A percentile compares a stretch with the other conserved stretches of the same genome.
Conservation (phyloP, 23 tunicate species). For the Diplosoma virens region DNA sequence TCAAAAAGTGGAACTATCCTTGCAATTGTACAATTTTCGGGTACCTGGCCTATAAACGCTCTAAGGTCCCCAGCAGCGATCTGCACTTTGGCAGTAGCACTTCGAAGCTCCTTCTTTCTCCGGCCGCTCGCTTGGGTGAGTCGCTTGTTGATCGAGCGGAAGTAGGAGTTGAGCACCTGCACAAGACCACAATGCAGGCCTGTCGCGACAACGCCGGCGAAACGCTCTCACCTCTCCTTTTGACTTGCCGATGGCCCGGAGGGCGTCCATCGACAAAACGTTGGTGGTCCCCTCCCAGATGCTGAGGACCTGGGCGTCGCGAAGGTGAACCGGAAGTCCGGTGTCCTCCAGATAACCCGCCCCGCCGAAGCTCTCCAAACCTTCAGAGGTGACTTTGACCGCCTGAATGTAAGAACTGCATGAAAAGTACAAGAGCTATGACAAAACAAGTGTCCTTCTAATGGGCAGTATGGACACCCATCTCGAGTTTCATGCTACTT, state of each 20-base stretch:
- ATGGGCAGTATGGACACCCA: too few species aligned
- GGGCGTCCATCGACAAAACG: conserved; percentile 67
- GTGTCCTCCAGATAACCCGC: conserved; percentile 95
- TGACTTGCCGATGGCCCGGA: conserved; percentile 78
- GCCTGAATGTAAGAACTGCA: too few species aligned
- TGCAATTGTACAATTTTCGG: too few species aligned
- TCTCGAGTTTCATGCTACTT: too few species aligned
- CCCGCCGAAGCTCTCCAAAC: conserved; percentile 93
- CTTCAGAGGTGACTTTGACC: conserved; percentile 66
- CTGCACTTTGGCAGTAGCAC: conserved; percentile 50
- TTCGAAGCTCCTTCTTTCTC: conserved; percentile 30
- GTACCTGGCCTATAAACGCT: conserved; percentile 61
- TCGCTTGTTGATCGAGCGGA: conserved; percentile 27
- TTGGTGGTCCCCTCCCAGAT: conserved; percentile 99
- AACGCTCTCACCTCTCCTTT: conserved; percentile 55
- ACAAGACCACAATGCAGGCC: too few species aligned
- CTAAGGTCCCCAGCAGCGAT: conserved; percentile 71
- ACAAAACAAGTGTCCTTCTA: too few species aligned
- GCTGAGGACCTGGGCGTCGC: conserved; percentile 90
- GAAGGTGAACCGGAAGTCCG: conserved; percentile 65
- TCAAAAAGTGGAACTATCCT: too few species aligned
- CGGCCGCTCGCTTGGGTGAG: conserved; percentile 26
- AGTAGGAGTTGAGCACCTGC: conserved; percentile 56
- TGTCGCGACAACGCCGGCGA: too few species aligned
- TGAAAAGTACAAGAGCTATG: too few species aligned